Evolutionary conservation across 2,797 vertebrate genomes (phyloP).

Genomic region (Halcyon leucocephala): DNA sequence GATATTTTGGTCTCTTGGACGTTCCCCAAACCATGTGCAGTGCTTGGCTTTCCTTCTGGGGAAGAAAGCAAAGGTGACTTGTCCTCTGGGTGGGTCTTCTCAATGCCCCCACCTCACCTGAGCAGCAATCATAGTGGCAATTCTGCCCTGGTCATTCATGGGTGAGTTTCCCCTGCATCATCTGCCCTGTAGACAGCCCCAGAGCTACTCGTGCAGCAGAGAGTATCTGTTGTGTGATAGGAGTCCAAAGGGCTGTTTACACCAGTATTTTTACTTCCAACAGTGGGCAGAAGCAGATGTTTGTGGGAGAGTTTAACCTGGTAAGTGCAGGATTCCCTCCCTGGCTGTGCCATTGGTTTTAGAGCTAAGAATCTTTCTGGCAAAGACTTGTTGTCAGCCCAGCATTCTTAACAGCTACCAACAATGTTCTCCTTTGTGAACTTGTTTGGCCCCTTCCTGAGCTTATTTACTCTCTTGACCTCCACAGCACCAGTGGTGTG

Average conservation of each 20-base stretch:
- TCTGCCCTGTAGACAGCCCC: not conserved
- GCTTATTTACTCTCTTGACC: not conserved
- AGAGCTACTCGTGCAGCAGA: not conserved
- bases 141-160: not conserved
- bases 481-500: not conserved
- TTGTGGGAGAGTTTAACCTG: not conserved
- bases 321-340: not conserved
- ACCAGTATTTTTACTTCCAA: not conserved
- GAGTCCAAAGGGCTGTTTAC: not conserved
- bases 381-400: not conserved
- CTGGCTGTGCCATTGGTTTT: not conserved
- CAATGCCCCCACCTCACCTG: not conserved
- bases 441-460: not conserved
- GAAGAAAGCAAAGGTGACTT: not conserved
- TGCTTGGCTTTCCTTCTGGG: not conserved
- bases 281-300: not conserved
- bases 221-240: not conserved
- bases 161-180: not conserved
- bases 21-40: rapidly evolving
- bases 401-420: not conserved
- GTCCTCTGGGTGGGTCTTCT: not conserved
- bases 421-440: not conserved
- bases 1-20: not conserved
- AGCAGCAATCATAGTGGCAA: not conserved
- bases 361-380: not conserved